Evolutionary conservation across 2,888 invertebrate species (phyloP).

Genomic region (Apamea anceps): DNA sequence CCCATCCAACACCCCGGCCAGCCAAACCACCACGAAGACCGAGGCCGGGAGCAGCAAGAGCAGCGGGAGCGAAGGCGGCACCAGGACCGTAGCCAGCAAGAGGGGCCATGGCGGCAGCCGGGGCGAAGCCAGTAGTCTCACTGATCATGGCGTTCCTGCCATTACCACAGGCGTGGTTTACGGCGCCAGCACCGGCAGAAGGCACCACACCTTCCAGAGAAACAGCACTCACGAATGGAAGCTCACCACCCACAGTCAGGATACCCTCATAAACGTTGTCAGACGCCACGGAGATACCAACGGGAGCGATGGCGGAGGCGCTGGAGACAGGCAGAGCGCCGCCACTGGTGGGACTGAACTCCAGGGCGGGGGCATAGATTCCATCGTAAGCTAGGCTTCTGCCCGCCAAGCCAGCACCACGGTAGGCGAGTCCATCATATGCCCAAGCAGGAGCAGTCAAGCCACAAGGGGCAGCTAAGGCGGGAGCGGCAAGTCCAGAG

Average conservation of each 20-base stretch:
- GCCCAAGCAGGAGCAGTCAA: conserved; percentile 3
- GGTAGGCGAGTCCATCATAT: conserved; percentile 10
- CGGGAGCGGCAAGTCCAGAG: conserved; percentile 8
- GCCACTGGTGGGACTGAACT: conserved; percentile 45
- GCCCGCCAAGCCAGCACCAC: conserved; percentile 4
- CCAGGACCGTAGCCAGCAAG: conserved; percentile 8
- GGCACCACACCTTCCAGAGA: conserved; percentile 73
- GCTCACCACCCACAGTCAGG: conserved; percentile 69
- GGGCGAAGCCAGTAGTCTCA: conserved; percentile 35
- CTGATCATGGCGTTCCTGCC: conserved; percentile 65
- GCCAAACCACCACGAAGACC: conserved; percentile 5
- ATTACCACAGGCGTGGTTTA: conserved; percentile 75
- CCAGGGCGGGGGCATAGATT: conserved; percentile 14
- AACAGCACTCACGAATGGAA: conserved; percentile 74
- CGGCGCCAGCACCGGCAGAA: conserved; percentile 73
- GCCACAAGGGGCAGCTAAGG: not conserved
- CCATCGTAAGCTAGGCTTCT: conserved; percentile 19
- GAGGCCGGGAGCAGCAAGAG: conserved; percentile 1
- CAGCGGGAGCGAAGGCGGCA: conserved; percentile 29
- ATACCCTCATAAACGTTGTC: conserved; percentile 60
- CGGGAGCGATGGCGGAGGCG: conserved; percentile 15
- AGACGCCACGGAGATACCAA: conserved; percentile 53
- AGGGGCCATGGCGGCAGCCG: not conserved
- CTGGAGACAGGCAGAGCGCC: conserved; percentile 51
- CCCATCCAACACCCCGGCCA: conserved; percentile 9